Evolutionary conservation across 2,113 vertebrate species (phyloP).

Genomic region (Donacobius atricapilla): DNA sequence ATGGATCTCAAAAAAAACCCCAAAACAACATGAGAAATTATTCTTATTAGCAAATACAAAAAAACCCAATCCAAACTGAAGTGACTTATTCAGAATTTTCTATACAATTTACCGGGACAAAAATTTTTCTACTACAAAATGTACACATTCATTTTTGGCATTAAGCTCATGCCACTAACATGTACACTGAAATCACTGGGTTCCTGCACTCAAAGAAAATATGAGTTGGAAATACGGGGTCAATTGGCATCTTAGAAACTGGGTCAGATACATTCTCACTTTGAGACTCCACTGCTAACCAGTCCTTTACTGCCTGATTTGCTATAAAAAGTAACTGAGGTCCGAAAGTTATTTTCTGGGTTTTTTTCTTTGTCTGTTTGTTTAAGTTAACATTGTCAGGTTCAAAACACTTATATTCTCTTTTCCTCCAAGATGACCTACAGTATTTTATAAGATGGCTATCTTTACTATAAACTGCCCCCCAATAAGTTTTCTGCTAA

Average conservation of each 20-base stretch:
- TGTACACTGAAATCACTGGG: rapidly evolving
- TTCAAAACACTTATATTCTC: neutral
- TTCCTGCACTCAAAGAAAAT: neutral
- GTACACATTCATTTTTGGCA: neutral
- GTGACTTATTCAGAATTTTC: neutral
- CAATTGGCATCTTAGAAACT: neutral
- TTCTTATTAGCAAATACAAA: neutral
- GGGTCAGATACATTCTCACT: neutral
- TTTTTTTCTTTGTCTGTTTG: neutral
- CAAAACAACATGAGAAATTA: neutral
- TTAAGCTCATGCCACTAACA: neutral
- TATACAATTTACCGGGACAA: neutral
- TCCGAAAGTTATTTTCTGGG: neutral
- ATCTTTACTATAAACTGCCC: neutral
- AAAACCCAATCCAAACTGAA: neutral
- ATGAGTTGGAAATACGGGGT: neutral
- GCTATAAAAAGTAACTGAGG: neutral
- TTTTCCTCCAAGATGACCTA: neutral
- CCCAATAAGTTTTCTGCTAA: neutral
- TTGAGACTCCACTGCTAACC: neutral
- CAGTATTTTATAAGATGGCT: neutral
- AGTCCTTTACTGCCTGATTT: neutral
- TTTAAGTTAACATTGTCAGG: neutral
- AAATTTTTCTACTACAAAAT: neutral
- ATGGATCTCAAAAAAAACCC: neutral